Base-by-base conservation (phyloP, 2,797 vertebrate genomes). In the Natrix natrix region DNA sequence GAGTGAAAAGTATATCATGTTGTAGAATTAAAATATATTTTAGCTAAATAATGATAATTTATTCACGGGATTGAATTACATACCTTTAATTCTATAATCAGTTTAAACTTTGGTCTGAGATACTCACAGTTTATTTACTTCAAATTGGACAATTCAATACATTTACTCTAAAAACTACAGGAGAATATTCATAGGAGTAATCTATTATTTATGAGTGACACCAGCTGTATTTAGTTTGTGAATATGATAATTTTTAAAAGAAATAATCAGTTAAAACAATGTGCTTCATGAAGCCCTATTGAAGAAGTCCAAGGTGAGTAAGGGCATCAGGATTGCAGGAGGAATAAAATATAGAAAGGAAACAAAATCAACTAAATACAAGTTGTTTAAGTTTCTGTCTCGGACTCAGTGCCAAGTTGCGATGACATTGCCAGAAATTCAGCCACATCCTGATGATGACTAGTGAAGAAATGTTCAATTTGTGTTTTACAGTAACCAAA, bases 401-500 rank as follows among this genome's bases (percentile, higher is more conserved):
- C n/a, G 52, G 92, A 91, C 91, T 91, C 87, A 93, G 37, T 86
- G 88, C 55, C 90, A 96, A 90, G 91, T 90, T 93, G 89, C 94
- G 52, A 92, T 92, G 2, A 28, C 87, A 60, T 87, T 93, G 90
- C 94, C 10, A 57, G 92, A 92, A 86, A 91, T 96, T 86, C 52
- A 92, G 78, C 92, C 92, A 93, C 92, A 93, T 91, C 92, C 92
- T 91, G 74, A 87, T 92, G 93, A 94, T 95, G 91, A 93, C 86
- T 63, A 83, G 86, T 95, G 93, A 90, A 93, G 91, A 95, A 93
- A 69, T 93, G 60, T 92, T 94, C 94, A 92, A 90, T 92, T 95
- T 96, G 91, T 96, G 94, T 97, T 96, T 95, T 94, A 93, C 93
- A 94, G 93, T 93, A 92, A 59, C 90, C 88, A 94, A 63, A 48